Conservation (phyloP, 2,113 vertebrate species). For the Caranx melampygus region DNA sequence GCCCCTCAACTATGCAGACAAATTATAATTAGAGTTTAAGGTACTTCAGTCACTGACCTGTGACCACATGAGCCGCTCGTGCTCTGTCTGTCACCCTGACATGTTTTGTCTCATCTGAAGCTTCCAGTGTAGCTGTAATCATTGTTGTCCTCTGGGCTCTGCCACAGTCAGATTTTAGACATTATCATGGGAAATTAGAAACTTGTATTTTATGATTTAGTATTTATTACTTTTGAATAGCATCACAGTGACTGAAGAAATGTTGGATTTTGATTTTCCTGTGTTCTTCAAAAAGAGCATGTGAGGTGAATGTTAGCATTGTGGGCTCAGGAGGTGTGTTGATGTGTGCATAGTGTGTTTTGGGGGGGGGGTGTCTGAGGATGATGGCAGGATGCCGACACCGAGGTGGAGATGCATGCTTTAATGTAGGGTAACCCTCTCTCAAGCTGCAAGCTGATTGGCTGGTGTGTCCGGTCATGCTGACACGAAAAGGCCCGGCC, state of each 20-base stretch:
- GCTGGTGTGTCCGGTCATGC: neutral
- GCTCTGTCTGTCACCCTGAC: neutral
- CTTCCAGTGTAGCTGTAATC: neutral
- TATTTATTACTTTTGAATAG: neutral
- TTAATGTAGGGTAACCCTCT: neutral
- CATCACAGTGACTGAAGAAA: neutral
- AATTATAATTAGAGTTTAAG: too few relatives aligned
- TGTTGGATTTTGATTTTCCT: neutral
- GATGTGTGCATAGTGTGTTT: neutral
- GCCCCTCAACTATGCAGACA: too few relatives aligned
- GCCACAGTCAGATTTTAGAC: too few relatives aligned
- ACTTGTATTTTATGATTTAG: too few relatives aligned
- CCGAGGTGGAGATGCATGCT: neutral
- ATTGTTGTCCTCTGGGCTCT: too few relatives aligned
- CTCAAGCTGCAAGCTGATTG: conserved; percentile 19
- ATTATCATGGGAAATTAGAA: too few relatives aligned
- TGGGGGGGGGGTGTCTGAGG: neutral
- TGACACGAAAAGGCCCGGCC: conserved; percentile 43
- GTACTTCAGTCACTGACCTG: too few relatives aligned
- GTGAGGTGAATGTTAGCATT: neutral
- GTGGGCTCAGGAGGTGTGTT: neutral
- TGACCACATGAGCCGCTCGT: neutral
- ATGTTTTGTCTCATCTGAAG: neutral
- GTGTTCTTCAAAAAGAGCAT: neutral
- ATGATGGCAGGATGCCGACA: neutral